Conservation (phyloP, 2,888 invertebrate species). For the Hyles lineata region DNA sequence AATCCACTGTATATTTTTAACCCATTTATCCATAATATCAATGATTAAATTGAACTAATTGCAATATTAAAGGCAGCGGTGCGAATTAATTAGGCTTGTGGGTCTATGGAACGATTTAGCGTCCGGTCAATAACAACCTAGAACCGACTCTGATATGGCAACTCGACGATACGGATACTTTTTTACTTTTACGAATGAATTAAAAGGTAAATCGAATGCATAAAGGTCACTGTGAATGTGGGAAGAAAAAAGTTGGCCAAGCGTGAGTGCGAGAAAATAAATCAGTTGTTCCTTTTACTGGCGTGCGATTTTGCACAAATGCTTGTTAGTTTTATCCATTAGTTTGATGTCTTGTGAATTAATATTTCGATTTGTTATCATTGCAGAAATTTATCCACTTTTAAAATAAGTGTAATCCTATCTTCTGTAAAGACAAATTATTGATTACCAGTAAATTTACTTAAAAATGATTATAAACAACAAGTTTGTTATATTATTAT, state of each 20-base stretch:
- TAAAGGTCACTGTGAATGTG: slow-evolving; percentile 25
- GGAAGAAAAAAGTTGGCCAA: slow-evolving; percentile 8
- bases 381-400: no score
- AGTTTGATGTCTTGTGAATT: no score
- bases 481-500: no score
- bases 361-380: no score
- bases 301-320: neutral
- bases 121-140: slow-evolving; percentile 23
- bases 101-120: slow-evolving; percentile 19
- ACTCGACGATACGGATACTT: slow-evolving; percentile 22
- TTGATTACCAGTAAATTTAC: no score
- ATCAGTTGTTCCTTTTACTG: neutral
- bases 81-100: slow-evolving; percentile 17
- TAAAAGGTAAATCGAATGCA: slow-evolving; percentile 29
- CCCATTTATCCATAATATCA: neutral
- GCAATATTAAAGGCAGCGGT: neutral
- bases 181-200: slow-evolving; percentile 31
- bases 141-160: slow-evolving; percentile 15
- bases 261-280: neutral
- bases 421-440: no score
- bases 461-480: no score
- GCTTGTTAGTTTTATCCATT: neutral
- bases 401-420: no score
- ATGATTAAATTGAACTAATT: neutral
- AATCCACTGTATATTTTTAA: neutral